Evolutionary conservation across 2,888 invertebrate genomes (phyloP), one percentile per base, ranked within the genome.

Genomic region (Melikaiella ostensackeni): DNA sequence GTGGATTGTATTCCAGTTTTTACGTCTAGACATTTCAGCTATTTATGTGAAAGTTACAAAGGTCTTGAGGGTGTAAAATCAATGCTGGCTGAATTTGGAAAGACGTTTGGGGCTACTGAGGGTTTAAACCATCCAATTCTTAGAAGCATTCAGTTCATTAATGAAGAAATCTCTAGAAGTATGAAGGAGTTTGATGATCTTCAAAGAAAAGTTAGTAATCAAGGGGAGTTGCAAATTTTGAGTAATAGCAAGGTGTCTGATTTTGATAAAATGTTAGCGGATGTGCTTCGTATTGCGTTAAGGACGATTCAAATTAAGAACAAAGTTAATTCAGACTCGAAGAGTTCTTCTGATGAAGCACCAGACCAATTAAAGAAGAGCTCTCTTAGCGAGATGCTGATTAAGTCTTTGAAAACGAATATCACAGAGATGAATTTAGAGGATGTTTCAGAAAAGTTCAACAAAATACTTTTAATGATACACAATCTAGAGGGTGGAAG

Each of bases 301-400:
- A 80, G 80, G 38, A 46, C 57, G 5, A 63, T 76, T 42, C 57
- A 79, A 24, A 92, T 92, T 77, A 90, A 84, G 33, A 81, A 80
- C 19, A 83, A 89, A 57, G 89, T 21, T 11, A 35, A 21, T 38
- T 9, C 35, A 35, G 35, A 21, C 11, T 2, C 13, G 9, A 11
- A 19, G 2, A 24, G 11, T 64, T 50, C 91, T 42, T 90, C 90
- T 30, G 92, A 92, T 63, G 92, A 92, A 79, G 91, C 93, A 2
- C 93, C 93, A 59, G 93, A 94, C 70, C 91, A 93, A 59, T 86
- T 94, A 16, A 92, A 93, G 88, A 94, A 95, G 27, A 93, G 94
- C 85, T 95, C 95, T 91, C 92, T 97, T 66, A 96, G 94, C 84
- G 93, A 93, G 77, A 93, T 93, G 84, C 91, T 97, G 62, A 92